These are phyloP conservation scores for Epistrophe eligans DNA, from an alignment of 2,888 invertebrate species.

Conservation along the genomic window DNA sequence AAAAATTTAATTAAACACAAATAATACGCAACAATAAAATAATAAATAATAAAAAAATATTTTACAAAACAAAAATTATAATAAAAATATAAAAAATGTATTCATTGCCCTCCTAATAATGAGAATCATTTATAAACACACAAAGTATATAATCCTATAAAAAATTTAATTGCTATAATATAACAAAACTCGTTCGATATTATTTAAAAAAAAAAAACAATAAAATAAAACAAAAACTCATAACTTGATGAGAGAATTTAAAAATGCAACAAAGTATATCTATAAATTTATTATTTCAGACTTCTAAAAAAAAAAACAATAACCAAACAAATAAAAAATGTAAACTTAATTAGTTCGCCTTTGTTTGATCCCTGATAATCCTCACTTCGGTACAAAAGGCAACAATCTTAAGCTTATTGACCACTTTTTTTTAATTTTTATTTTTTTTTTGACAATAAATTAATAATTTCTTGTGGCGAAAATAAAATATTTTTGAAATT, in stretches of 20 bases:
- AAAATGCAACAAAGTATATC: slow-evolving; percentile 11
- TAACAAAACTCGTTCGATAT: not conserved
- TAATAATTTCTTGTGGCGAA: slow-evolving; percentile 64
- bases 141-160: not conserved
- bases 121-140: not conserved
- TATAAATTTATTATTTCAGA: slow-evolving; percentile 26
- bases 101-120: not conserved
- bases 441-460: slow-evolving; percentile 58
- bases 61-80: not conserved
- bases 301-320: not conserved
- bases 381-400: slow-evolving; percentile 55
- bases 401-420: slow-evolving; percentile 63
- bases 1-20: not conserved
- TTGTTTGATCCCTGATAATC: slow-evolving; percentile 68
- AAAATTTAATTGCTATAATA: not conserved
- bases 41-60: not conserved
- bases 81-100: not conserved
- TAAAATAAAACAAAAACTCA: not conserved
- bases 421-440: slow-evolving; percentile 8
- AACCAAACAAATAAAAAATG: slow-evolving; percentile 47
- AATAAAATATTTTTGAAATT: slow-evolving; percentile 32
- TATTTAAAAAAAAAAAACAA: not conserved
- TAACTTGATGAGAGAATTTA: slow-evolving; percentile 1
- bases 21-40: not conserved
- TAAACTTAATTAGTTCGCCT: slow-evolving; percentile 69